A percentile compares a stretch with the other conserved stretches of the same genome.
phyloP scores from a whole-genome alignment of 2,113 vertebrate species.

The Reinhardtius hippoglossoides region DNA sequence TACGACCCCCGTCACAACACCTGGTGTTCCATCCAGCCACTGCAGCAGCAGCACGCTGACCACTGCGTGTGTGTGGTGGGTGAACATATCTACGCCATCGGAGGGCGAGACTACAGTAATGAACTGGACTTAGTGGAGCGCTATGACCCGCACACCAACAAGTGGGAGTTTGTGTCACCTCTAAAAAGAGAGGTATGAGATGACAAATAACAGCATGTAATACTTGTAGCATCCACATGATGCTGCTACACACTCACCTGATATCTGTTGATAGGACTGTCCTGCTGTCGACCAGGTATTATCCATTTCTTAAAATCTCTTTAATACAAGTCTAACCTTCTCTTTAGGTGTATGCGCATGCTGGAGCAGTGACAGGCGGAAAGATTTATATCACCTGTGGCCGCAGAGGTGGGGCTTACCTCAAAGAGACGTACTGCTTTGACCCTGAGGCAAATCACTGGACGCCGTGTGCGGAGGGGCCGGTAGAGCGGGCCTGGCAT shows the following conservation, averaged over 20 bases:
- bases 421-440: conserved; percentile 91
- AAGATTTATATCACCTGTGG: conserved; percentile 94
- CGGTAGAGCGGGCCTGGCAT: conserved; percentile 92
- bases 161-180: conserved; percentile 91
- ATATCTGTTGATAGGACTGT: not conserved
- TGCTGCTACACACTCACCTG: conserved; percentile 26
- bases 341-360: conserved; percentile 92
- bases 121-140: conserved; percentile 93
- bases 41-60: conserved; percentile 93
- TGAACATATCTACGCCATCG: conserved; percentile 90
- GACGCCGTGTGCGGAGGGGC: conserved; percentile 86
- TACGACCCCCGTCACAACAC: conserved; percentile 96
- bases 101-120: conserved; percentile 92
- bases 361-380: conserved; percentile 87
- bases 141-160: conserved; percentile 91
- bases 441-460: conserved; percentile 87
- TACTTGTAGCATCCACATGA: conserved; percentile 46
- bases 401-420: conserved; percentile 87
- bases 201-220: not conserved
- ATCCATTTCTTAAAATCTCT: not conserved
- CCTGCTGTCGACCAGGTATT: not conserved
- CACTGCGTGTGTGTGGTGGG: conserved; percentile 92
- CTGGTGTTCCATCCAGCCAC: conserved; percentile 92
- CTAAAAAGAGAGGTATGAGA: conserved; percentile 88
- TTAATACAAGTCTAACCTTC: not conserved